phyloP scores from a whole-genome alignment of 2,113 vertebrate species.

The Salminus brasiliensis region DNA sequence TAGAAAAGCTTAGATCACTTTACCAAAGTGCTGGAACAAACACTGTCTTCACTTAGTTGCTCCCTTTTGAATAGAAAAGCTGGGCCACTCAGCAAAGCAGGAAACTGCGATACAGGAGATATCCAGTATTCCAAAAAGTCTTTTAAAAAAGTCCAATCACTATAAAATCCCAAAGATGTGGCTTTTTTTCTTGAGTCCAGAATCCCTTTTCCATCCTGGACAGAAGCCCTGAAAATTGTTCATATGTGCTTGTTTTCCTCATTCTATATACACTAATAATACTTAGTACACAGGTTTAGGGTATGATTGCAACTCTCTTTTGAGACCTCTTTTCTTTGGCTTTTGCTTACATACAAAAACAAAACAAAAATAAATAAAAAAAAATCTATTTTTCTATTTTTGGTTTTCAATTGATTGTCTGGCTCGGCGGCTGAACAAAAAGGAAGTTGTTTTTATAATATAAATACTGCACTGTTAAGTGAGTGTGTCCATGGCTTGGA shows the following conservation, averaged over 20 bases:
- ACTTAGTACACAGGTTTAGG: conserved; percentile 73
- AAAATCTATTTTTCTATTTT: conserved; percentile 67
- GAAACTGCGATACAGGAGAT: conserved; percentile 63
- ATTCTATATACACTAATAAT: conserved; percentile 63
- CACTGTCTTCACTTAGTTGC: conserved; percentile 54
- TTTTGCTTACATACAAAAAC: conserved; percentile 66
- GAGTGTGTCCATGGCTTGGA: conserved; percentile 68
- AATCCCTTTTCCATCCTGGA: conserved; percentile 67
- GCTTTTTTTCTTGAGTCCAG: conserved; percentile 65
- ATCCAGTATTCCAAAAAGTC: conserved; percentile 69
- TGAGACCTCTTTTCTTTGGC: conserved; percentile 71
- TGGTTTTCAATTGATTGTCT: conserved; percentile 73
- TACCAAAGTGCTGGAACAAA: conserved; percentile 60
- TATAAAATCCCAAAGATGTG: conserved; percentile 71
- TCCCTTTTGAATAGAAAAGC: conserved; percentile 52
- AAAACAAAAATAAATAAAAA: conserved; percentile 76
- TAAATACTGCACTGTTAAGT: conserved; percentile 73
- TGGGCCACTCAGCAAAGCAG: conserved; percentile 53
- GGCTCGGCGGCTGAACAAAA: conserved; percentile 71
- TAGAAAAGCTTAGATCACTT: conserved; percentile 63
- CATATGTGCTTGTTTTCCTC: conserved; percentile 72
- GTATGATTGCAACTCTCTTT: conserved; percentile 68
- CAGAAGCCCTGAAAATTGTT: conserved; percentile 71
- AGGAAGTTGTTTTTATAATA: conserved; percentile 67
- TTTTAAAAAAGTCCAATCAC: conserved; percentile 57